Evolutionary conservation across 37 sponge, comb jelly and placozoan genomes (phyloP), one percentile per base, ranked within the genome.

Genomic region (Spongia lamella): DNA sequence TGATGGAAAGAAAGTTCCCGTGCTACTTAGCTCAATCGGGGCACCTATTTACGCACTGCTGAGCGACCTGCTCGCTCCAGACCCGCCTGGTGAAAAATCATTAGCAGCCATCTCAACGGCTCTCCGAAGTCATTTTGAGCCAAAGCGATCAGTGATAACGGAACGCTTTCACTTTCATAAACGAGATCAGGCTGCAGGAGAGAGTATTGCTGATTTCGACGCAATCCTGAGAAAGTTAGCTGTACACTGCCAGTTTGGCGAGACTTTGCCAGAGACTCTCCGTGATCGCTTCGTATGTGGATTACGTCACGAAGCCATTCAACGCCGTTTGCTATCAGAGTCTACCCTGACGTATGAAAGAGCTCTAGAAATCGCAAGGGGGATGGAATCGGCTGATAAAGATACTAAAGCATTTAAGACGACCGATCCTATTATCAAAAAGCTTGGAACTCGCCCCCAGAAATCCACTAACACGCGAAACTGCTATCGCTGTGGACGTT

Each of bases 401-500:
- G 53, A 49, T 22, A 52, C 71, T 1, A 49, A 70, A 30, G 1
- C 55, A 1, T 11, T 3, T 31, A 47, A 70, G 2, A 15, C 11
- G 47, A 2, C 3, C 1, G 63, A 63, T 35, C 0, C 55, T 25
- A 52, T 33, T 16, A 3, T 14, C 29, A 0, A 7, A 1, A n/a
- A n/a, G n/a, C n/a, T n/a, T n/a, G n/a, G n/a, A n/a, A n/a, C n/a
- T n/a, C 50, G 7, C 43, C 29, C 14, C n/a, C 7, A 64, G 66
- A 29, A 2, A 17, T 38, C 51, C 0, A n/a, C n/a, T n/a, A n/a
- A n/a, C n/a, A n/a, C n/a, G n/a, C n/a, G n/a, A n/a, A n/a, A n/a
- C n/a, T 84, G 85, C 36, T 77, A 77, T 47, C 64, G 85, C 14
- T 84, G 85, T 70, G 73, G 73, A 27, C 33, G 38, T 4, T 71